Conservation (phyloP, 2,113 vertebrate genomes). For the Nothocercus nigrocapillus region DNA sequence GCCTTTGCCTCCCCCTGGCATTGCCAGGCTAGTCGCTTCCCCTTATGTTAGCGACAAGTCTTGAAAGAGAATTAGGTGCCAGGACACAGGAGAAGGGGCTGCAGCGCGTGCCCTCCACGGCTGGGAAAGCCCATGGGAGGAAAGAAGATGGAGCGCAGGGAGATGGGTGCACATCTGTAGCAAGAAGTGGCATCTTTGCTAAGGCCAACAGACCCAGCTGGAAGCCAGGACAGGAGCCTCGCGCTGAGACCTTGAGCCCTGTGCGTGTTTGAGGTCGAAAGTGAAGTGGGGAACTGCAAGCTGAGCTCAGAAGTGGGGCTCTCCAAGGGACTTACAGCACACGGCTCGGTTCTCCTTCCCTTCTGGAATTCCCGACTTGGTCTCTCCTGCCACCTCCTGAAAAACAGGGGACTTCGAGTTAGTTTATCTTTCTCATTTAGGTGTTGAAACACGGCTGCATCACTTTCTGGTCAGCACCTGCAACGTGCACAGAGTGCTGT, state of each 20-base stretch:
- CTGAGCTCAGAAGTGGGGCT: fast-evolving
- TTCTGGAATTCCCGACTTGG: background rate
- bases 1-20: background rate
- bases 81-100: background rate
- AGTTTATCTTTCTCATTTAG: background rate
- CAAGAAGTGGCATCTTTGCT: too few relatives aligned
- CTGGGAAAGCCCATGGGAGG: fast-evolving
- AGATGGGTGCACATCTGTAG: fast-evolving
- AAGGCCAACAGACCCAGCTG: background rate
- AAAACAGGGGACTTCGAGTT: background rate
- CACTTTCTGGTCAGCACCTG: background rate
- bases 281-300: background rate
- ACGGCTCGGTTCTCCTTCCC: background rate
- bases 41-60: fast-evolving
- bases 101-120: background rate
- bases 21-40: background rate
- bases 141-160: background rate
- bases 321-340: fast-evolving
- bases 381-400: background rate
- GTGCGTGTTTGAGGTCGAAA: fast-evolving
- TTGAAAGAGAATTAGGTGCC: background rate
- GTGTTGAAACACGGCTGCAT: background rate
- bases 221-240: background rate
- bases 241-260: background rate
- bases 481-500: background rate